Conservation (phyloP, 2,113 vertebrate species). For the Sturnus vulgaris region DNA sequence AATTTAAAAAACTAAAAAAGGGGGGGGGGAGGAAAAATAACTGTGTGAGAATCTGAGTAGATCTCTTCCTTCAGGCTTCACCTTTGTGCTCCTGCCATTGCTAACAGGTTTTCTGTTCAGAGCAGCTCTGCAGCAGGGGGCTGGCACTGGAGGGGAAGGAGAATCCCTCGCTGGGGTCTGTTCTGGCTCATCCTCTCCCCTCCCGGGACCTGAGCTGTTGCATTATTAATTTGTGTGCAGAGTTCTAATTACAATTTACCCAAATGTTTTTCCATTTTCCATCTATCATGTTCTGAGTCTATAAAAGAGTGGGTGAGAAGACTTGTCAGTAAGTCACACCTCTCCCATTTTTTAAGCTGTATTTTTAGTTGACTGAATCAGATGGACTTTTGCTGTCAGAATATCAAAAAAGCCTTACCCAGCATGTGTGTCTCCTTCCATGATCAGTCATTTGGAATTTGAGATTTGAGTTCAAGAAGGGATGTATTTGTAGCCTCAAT, state of each 20-base stretch:
- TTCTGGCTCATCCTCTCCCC: not conserved
- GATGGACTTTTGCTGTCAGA: constrained; percentile 58
- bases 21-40: not conserved
- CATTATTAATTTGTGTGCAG: constrained; percentile 37
- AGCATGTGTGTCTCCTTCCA: not conserved
- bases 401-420: constrained; percentile 20
- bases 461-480: not conserved
- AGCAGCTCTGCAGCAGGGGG: not conserved
- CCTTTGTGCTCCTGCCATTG: not conserved
- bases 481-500: not conserved
- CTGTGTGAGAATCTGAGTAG: not conserved
- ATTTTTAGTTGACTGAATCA: constrained; percentile 69
- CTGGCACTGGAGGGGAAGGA: not conserved
- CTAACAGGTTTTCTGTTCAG: not conserved
- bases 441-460: not conserved
- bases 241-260: constrained; percentile 58
- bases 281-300: constrained; percentile 60
- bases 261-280: constrained; percentile 63
- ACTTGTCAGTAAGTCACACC: constrained; percentile 67
- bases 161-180: not conserved
- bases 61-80: not conserved
- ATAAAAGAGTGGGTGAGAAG: constrained; percentile 60
- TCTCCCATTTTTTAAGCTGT: constrained; percentile 49
- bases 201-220: not conserved
- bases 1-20: not conserved